These are phyloP conservation scores for Drosophila ochracea DNA, from an alignment of 2,888 invertebrate genomes.

Conservation along the genomic window DNA sequence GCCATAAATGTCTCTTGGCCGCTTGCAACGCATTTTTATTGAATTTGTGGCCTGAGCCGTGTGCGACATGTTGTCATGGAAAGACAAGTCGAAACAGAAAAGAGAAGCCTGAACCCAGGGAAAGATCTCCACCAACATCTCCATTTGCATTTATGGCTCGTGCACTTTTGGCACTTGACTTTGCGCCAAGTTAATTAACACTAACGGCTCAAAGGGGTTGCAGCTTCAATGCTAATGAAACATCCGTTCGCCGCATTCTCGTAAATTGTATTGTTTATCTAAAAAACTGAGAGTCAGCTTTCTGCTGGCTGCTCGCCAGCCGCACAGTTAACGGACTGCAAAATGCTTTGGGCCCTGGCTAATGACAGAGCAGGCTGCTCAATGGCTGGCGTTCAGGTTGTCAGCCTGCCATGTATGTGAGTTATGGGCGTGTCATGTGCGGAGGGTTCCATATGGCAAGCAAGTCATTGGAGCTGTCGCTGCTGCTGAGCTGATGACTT, in stretches of 20 bases:
- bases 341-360: slow-evolving; percentile 38
- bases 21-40: slow-evolving; percentile 73
- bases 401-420: slow-evolving; percentile 30
- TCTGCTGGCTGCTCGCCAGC: slow-evolving; percentile 53
- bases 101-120: background rate
- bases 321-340: slow-evolving; percentile 47
- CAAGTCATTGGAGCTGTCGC: slow-evolving; percentile 70
- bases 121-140: slow-evolving; percentile 7
- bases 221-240: slow-evolving; percentile 75
- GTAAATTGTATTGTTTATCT: slow-evolving; percentile 77
- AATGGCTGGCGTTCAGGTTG: slow-evolving; percentile 20
- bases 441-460: slow-evolving; percentile 62
- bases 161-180: slow-evolving; percentile 66
- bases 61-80: slow-evolving; percentile 39
- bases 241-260: slow-evolving; percentile 51
- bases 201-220: slow-evolving; percentile 45
- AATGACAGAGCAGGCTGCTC: slow-evolving; percentile 24
- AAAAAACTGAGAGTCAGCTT: slow-evolving; percentile 21
- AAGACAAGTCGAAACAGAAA: background rate
- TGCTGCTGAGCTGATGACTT: slow-evolving; percentile 68
- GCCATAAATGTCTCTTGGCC: slow-evolving; percentile 67
- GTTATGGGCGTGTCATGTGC: slow-evolving; percentile 47
- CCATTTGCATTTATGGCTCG: slow-evolving; percentile 32
- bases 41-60: slow-evolving; percentile 60
- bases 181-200: slow-evolving; percentile 77